These are phyloP conservation scores for Micromesistius poutassou DNA, from an alignment of 2,797 vertebrate species.

Conservation along the genomic window DNA sequence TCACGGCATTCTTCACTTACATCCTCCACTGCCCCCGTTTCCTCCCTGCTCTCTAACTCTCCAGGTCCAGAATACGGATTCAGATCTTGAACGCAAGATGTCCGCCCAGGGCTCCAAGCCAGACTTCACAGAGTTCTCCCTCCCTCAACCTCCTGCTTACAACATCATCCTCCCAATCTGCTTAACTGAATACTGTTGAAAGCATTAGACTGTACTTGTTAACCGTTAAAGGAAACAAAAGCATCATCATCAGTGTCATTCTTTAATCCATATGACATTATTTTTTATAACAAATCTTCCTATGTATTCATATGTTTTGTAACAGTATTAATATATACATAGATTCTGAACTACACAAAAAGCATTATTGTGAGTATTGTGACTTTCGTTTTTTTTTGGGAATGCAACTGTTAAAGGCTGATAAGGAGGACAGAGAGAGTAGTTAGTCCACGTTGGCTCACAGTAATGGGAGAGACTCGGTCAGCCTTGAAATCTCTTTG, in stretches of 20 bases:
- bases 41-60: background rate
- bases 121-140: background rate
- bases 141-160: background rate
- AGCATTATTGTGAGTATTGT: constrained; percentile 1
- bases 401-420: constrained; percentile 15
- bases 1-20: background rate
- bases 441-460: constrained; percentile 33
- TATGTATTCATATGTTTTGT: background rate
- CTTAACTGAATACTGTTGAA: background rate
- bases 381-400: constrained; percentile 20
- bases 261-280: background rate
- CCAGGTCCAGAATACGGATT: background rate
- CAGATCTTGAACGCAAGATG: background rate
- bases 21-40: background rate
- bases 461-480: constrained; percentile 32
- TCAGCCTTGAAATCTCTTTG: constrained; percentile 6
- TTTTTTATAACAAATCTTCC: no score
- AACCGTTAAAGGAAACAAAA: background rate
- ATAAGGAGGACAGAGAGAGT: constrained; percentile 39
- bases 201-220: background rate
- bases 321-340: background rate
- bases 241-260: no score
- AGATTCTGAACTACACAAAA: constrained; percentile 10
- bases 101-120: background rate
- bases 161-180: background rate